Evolutionary conservation across 2,797 vertebrate genomes (phyloP), one percentile per base, ranked within the genome.

Genomic region (Gallirallus australis): DNA sequence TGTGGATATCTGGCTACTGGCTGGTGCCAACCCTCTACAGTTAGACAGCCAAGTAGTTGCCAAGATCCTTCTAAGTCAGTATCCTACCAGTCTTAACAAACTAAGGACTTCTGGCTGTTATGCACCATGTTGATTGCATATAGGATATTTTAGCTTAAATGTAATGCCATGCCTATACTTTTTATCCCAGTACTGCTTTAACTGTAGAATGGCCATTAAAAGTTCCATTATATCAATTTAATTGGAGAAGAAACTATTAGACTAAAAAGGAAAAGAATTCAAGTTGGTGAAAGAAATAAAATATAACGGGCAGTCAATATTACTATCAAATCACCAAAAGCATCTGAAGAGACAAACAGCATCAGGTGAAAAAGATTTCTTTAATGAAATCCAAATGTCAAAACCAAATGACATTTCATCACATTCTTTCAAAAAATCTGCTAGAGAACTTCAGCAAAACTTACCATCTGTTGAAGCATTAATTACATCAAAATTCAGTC

Each of bases 351-450:
- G 71, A 94, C 72, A 94, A 90, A 95, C 5, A 87, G 35, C 42
- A 91, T 73, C 72, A 83, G 72, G 76, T 96, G 82, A 95, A n/a
- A 86, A 93, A 91, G 65, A 82, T 31, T 83, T 75, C 47, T 81
- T 37, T 90, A 91, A 93, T 72, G 65, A 89, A 92, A 96, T 53
- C 33, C 60, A 89, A 94, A 91, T 88, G 63, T 76, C 69, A 94
- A 75, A 96, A 94, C 37, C 31, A 71, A 66, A 87, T 30, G 72
- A 75, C 56, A 76, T 83, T 91, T 94, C 72, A 88, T 87, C 79
- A 83, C 23, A 24, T 86, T 91, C 39, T 59, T 94, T 83, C 2
- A 54, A 70, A 91, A 92, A 63, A 33, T 64, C 45, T 87, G 7
- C 24, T 90, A 90, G 54, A 59, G 52, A 83, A 21, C 47, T 90